Evolutionary conservation across 1,140 invertebrate species (phyloP), one percentile per base, ranked within the genome.

Genomic region (Cotesia typhae): DNA sequence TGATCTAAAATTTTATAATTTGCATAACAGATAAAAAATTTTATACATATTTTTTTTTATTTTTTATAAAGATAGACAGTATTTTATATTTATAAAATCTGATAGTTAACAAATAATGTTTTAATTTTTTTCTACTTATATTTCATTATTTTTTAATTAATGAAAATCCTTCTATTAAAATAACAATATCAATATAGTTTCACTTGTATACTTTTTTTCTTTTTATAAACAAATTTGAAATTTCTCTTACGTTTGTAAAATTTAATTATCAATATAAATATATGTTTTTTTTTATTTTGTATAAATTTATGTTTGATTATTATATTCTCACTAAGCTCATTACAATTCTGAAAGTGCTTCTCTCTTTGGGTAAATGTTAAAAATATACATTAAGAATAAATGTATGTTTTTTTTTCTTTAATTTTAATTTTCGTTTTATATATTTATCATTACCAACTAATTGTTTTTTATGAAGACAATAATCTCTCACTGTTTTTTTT

Each of bases 301-400:
- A 28, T 57, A 69, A 57, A 57, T 38, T 35, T 69, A 4, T 7
- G 36, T 69, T 57, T 55, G 35, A 69, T 59, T 69, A 59, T 59
- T 10, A 47, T 59, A 53, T 47, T 60, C 57, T 60, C 65, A 68
- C 57, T 53, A 60, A 70, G 59, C 60, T 41, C 67, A 69, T 60
- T 69, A 55, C 52, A 66, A 57, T 20, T 72, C 20, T 57, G 70
- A 72, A 70, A 37, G 52, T 60, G 65, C 67, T 79, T 76, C 79
- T 81, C 77, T 83, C 80, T 84, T 84, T 83, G 80, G 81, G 76
- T 84, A 84, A 82, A 79, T 78, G 65, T 84, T 82, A 81, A 80
- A 82, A 79, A 83, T 81, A 81, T 80, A 82, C 78, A 77, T 77
- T 76, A 68, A 76, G 63, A 72, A 77, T 77, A 71, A 77, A 74